Conservation (phyloP, 2,797 vertebrate genomes). For the Rhabdophis nuchalis region DNA sequence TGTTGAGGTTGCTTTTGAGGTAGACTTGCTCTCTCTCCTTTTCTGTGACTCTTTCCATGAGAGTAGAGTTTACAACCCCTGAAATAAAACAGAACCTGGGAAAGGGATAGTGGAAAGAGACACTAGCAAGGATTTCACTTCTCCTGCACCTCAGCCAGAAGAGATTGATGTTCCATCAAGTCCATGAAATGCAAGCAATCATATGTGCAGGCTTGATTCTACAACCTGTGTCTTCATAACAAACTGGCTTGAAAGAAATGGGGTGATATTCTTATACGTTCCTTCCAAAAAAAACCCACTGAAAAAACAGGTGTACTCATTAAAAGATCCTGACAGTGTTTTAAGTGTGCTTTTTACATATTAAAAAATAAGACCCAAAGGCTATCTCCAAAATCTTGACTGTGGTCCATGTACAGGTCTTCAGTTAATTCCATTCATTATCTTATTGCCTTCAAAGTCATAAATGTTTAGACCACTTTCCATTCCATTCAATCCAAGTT, state of each 20-base stretch:
- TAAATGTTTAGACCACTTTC: constrained; percentile 7
- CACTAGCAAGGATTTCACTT: not conserved
- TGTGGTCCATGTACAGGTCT: not conserved
- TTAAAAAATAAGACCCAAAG: not conserved
- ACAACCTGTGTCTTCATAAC: not conserved
- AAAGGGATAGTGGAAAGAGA: not conserved
- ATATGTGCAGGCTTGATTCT: not conserved
- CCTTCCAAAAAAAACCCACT: not conserved
- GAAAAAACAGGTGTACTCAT: not conserved
- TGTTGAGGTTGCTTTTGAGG: not conserved
- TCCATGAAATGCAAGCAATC: not conserved
- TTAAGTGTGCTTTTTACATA: not conserved
- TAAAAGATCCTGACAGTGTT: not conserved
- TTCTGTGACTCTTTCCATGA: not conserved
- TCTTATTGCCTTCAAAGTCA: constrained; percentile 1
- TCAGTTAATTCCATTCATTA: constrained; percentile 3
- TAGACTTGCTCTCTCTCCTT: not conserved
- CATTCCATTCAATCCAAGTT: not conserved
- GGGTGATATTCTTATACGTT: not conserved
- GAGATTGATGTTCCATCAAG: not conserved
- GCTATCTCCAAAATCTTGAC: not conserved
- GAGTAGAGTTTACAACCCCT: not conserved
- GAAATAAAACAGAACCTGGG: not conserved
- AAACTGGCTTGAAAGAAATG: not conserved
- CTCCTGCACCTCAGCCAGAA: not conserved